Evolutionary conservation across 2,113 vertebrate species (phyloP).

Genomic region (Oncorhynchus nerka): DNA sequence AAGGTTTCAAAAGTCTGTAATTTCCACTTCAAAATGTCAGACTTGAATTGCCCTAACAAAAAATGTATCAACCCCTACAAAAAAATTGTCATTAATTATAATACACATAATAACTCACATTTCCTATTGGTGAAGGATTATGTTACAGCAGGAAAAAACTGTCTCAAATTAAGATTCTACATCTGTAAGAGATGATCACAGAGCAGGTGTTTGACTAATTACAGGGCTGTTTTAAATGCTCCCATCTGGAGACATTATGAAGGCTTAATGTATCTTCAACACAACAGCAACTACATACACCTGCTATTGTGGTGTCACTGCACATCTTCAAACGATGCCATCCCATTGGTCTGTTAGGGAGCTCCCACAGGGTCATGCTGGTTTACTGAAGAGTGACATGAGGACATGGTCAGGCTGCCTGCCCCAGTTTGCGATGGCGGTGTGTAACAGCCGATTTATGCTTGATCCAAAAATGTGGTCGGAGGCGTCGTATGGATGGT

Average conservation of each 20-base stretch:
- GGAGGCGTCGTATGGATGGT: too few species aligned
- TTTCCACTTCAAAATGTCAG: too few species aligned
- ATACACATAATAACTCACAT: too few species aligned
- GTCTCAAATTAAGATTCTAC: too few species aligned
- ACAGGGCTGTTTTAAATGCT: constrained; percentile 1
- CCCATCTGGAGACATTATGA: background rate
- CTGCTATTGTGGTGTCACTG: constrained; percentile 45
- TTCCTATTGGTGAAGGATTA: too few species aligned
- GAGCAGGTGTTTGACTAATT: constrained; percentile 25
- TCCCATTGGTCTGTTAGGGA: constrained; percentile 41
- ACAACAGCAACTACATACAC: constrained; percentile 3
- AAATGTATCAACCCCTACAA: too few species aligned
- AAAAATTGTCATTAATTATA: too few species aligned
- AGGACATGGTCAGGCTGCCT: constrained; percentile 23
- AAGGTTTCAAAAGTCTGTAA: too few species aligned
- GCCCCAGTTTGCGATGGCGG: constrained; percentile 29
- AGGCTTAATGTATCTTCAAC: constrained; percentile 9
- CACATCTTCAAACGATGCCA: constrained; percentile 34
- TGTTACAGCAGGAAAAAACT: too few species aligned
- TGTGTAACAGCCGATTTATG: constrained; percentile 2
- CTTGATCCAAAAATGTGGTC: too few species aligned
- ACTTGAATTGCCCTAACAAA: too few species aligned
- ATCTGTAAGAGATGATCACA: constrained; percentile 5
- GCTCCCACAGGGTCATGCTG: constrained; percentile 46
- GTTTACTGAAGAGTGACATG: constrained; percentile 26